Conservation (phyloP, 2,113 vertebrate species). For the Pithys albifrons region DNA sequence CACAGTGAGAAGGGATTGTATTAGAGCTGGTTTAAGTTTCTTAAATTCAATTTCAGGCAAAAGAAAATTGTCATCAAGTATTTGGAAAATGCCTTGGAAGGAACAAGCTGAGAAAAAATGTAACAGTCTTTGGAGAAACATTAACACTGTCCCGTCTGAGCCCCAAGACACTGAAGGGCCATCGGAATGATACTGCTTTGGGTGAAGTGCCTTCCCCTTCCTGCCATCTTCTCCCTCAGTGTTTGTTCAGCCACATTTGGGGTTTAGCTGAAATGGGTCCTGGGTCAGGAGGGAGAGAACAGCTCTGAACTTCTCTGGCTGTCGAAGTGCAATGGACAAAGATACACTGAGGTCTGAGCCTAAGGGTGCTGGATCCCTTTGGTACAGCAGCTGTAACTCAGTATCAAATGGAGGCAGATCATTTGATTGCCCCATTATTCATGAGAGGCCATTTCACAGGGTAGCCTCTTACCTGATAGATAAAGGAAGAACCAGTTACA, state of each 20-base stretch:
- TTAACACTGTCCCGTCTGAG: neutral
- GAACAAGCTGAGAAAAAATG: neutral
- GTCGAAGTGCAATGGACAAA: neutral
- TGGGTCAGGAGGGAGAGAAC: neutral
- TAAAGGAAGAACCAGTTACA: neutral
- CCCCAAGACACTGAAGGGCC: neutral
- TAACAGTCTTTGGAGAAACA: neutral
- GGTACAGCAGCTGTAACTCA: neutral
- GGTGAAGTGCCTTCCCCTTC: neutral
- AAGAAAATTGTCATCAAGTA: neutral
- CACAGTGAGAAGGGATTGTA: constrained; percentile 9
- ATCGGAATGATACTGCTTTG: neutral
- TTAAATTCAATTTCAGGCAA: neutral
- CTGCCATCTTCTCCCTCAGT: neutral
- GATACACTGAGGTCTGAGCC: neutral
- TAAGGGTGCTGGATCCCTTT: neutral
- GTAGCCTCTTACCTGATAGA: neutral
- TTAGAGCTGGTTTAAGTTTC: neutral
- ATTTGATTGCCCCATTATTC: neutral
- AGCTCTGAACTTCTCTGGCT: neutral
- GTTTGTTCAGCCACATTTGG: neutral
- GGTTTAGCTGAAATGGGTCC: neutral
- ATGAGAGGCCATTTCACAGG: neutral
- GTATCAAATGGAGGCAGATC: neutral
- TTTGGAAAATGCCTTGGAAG: neutral